Evolutionary conservation across 2,888 invertebrate species (phyloP).

Genomic region (Parapristionchus giblindavisi): DNA sequence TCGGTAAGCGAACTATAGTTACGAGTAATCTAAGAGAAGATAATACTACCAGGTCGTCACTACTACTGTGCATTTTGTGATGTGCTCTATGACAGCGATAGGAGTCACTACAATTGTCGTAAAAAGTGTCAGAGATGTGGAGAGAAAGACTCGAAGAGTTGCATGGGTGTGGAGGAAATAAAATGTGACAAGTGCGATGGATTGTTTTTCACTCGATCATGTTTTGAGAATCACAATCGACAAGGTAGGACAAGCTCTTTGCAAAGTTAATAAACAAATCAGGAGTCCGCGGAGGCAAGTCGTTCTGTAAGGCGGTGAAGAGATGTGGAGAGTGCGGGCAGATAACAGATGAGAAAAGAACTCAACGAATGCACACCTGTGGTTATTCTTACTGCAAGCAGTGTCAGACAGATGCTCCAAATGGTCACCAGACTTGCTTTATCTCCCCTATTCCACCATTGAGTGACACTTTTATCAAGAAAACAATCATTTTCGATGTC

Average conservation of each 20-base stretch:
- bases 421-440: constrained; percentile 7
- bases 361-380: background rate
- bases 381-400: background rate
- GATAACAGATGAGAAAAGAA: background rate
- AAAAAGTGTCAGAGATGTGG: background rate
- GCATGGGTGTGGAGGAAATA: background rate
- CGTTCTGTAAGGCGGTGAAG: background rate
- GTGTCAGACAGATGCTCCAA: background rate
- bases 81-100: background rate
- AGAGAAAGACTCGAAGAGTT: background rate
- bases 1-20: constrained; percentile 6
- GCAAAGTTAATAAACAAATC: background rate
- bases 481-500: constrained; percentile 13
- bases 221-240: background rate
- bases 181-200: background rate
- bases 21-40: background rate
- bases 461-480: background rate
- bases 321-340: constrained; percentile 5
- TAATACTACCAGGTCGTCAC: background rate
- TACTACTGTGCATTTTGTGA: constrained; percentile 6
- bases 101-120: constrained; percentile 2
- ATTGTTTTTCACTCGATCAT: background rate
- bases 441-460: constrained; percentile 2
- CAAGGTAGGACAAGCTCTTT: background rate
- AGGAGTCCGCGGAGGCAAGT: background rate